These are phyloP conservation scores for Drosophila melanocephala DNA, from an alignment of 2,888 invertebrate genomes.

Conservation along the genomic window DNA sequence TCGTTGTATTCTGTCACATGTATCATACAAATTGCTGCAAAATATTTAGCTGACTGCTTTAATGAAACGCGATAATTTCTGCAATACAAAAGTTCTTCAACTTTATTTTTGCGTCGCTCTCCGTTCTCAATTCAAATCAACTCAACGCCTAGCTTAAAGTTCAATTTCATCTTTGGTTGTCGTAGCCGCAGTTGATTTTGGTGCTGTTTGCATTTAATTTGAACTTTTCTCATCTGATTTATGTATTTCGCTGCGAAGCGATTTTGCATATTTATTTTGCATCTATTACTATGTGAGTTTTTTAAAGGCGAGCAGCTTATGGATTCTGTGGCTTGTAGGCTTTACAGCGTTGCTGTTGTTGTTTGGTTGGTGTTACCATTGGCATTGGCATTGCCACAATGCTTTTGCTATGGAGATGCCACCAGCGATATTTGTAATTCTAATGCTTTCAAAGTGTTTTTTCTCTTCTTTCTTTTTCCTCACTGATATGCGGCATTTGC, in stretches of 20 bases:
- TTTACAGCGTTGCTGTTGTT: conserved; percentile 18
- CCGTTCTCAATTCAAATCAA: conserved; percentile 4
- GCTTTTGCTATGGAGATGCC: conserved; percentile 37
- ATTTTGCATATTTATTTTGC: conserved; percentile 79
- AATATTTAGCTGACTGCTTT: conserved; percentile 64
- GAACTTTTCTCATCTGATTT: conserved; percentile 72
- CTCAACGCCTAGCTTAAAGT: conserved; percentile 36
- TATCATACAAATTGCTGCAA: conserved; percentile 74
- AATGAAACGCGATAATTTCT: conserved; percentile 54
- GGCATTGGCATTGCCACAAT: conserved; percentile 55
- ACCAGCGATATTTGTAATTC: conserved; percentile 73
- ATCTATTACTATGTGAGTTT: conserved; percentile 56
- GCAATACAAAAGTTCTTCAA: background rate
- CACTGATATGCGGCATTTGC: conserved; percentile 59
- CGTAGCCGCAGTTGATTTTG: conserved; percentile 21
- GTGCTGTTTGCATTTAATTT: conserved; percentile 79
- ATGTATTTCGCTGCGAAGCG: conserved; percentile 61
- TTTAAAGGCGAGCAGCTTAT: background rate
- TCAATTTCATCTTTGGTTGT: conserved; percentile 42
- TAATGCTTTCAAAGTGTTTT: conserved; percentile 74
- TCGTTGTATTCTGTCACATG: conserved; percentile 52
- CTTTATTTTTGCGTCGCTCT: background rate
- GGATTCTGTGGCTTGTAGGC: conserved; percentile 40
- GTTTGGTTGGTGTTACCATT: conserved; percentile 16
- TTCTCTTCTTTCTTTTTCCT: background rate